Evolutionary conservation across 2,888 invertebrate species (phyloP).

Genomic region (Tromatobia lineatoria): DNA sequence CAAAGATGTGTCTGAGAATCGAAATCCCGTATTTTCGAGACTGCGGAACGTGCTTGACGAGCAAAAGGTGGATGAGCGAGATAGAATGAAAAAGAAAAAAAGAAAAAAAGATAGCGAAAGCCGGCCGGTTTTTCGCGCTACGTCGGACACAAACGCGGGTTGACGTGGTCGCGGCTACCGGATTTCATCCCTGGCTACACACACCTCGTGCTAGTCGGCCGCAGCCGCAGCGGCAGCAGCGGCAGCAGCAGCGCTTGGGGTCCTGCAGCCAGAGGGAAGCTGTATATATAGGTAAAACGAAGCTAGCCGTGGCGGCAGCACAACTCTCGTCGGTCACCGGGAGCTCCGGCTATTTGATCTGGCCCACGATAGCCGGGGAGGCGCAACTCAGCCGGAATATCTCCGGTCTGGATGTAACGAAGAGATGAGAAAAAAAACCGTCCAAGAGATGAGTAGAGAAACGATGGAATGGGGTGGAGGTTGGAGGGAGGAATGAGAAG

Average conservation of each 20-base stretch:
- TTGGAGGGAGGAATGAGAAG: slow-evolving; percentile 35
- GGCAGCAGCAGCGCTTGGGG: slow-evolving; percentile 43
- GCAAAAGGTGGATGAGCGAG: background rate
- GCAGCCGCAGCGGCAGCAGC: slow-evolving; percentile 21
- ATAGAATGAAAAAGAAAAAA: slow-evolving; percentile 31
- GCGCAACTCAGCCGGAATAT: slow-evolving; percentile 83
- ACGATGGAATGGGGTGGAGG: slow-evolving; percentile 5
- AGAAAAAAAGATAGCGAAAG: slow-evolving; percentile 53
- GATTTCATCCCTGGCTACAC: slow-evolving; percentile 85
- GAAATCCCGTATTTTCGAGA: too few species aligned
- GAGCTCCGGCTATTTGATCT: slow-evolving; percentile 80
- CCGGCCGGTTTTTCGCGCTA: slow-evolving; percentile 77
- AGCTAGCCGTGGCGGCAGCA: slow-evolving; percentile 1
- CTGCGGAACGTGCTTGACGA: background rate
- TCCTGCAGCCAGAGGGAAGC: slow-evolving; percentile 37
- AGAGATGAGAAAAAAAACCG: slow-evolving; percentile 62
- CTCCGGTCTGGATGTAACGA: slow-evolving; percentile 71
- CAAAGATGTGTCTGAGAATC: too few species aligned
- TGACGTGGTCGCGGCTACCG: slow-evolving; percentile 84
- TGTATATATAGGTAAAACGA: slow-evolving; percentile 3
- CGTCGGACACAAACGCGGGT: slow-evolving; percentile 81
- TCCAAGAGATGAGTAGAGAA: slow-evolving; percentile 40
- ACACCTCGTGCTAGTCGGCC: slow-evolving; percentile 69
- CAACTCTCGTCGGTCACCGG: slow-evolving; percentile 68
- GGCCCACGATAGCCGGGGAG: slow-evolving; percentile 80